Base-by-base conservation (phyloP, 2,797 vertebrate species). In the Oreortyx pictus region DNA sequence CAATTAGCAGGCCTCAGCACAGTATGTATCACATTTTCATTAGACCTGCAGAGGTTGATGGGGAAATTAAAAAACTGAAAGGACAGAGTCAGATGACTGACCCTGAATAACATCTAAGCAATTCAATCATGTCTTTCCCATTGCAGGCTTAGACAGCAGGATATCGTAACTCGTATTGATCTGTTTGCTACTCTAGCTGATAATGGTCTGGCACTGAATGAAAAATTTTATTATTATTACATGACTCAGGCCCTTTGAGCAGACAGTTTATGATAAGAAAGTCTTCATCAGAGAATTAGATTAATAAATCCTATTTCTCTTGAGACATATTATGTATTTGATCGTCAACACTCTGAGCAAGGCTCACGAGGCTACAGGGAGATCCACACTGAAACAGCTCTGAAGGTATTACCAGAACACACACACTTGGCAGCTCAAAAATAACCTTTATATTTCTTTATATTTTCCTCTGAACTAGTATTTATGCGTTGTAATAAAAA, bases 31-130 rank as follows among this genome's bases (percentile, higher is more conserved):
- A 72, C 41, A 50, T 74, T 95, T 94, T 74, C 78, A 92, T 88
- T 78, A 94, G 65, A 73, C 35, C 68, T 83, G 47, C 79, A 95
- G 67, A 73, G 66, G 57, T 39, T 72, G 37, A 82, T 52, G 80
- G 49, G 41, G 88, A 94, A 94, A 91, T 87, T 80, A 89, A 82
- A 95, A 95, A 89, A 77, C 47, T 43, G 71, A 92, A 95, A 88
- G 85, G 54, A 72, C 76, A 84, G 71, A 89, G 68, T 95, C 95
- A 95, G 92, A 92, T 93, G 72, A 74, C 64, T 96, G 90, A 96
- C 92, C 95, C 88, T 75, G 95, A 91, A 95, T 95, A 96, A 93
- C 89, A 95, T 90, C 88, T 59, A 79, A 89, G 88, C 72, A 95
- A 93, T 93, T 94, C 75, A 96, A 91, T 85, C 61, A 39, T 81